These are phyloP conservation scores for Dendroctonus valens DNA, from an alignment of 1,140 invertebrate species.

Conservation along the genomic window DNA sequence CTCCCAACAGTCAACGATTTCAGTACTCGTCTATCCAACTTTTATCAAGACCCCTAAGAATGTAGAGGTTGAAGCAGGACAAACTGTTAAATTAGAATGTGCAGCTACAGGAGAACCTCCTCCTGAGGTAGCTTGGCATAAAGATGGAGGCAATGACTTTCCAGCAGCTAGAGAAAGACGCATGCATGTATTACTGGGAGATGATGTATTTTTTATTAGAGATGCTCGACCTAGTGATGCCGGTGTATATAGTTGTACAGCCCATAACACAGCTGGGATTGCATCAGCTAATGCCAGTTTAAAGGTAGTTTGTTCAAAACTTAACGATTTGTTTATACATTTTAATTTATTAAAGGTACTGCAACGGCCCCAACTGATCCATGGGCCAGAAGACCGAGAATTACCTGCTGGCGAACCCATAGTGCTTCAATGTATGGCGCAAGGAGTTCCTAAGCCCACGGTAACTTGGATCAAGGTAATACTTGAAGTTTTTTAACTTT, in stretches of 20 bases:
- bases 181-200: conserved; percentile 88
- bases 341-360: conserved; percentile 58
- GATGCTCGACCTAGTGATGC: conserved; percentile 84
- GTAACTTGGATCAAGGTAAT: conserved; percentile 78
- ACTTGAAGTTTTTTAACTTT: neutral
- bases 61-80: conserved; percentile 79
- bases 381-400: conserved; percentile 82
- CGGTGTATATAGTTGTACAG: conserved; percentile 92
- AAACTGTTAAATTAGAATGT: conserved; percentile 87
- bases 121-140: conserved; percentile 86
- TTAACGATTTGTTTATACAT: neutral
- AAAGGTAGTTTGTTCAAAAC: conserved; percentile 10
- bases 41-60: conserved; percentile 85
- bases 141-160: conserved; percentile 93
- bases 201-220: conserved; percentile 90
- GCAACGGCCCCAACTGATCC: conserved; percentile 67
- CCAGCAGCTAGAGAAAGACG: conserved; percentile 90
- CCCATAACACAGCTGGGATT: conserved; percentile 83
- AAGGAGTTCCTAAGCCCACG: conserved; percentile 81
- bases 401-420: conserved; percentile 73
- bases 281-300: conserved; percentile 77
- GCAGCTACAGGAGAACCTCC: conserved; percentile 83
- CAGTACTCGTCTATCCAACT: conserved; percentile 82
- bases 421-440: conserved; percentile 84
- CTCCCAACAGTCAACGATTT: conserved; percentile 81